Conservation (phyloP, 2,113 vertebrate genomes). For the Trichechus manatus region DNA sequence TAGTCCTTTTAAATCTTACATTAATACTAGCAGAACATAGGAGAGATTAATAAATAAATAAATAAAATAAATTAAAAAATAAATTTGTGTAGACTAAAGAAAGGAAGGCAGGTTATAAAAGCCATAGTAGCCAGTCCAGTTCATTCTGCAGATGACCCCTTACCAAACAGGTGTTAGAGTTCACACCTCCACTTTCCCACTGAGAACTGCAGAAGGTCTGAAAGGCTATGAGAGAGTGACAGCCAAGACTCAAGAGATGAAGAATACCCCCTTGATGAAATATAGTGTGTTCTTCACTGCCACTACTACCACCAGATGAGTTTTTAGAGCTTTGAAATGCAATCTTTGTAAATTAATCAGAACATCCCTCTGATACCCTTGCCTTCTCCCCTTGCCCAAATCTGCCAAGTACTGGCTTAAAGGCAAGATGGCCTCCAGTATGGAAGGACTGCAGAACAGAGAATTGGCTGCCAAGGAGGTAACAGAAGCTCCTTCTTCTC, state of each 20-base stretch:
- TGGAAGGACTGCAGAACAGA: not conserved
- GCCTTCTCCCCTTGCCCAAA: not conserved
- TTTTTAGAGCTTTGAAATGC: constrained; percentile 66
- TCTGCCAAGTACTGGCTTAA: not conserved
- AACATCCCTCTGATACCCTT: not conserved
- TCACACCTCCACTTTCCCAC: not conserved
- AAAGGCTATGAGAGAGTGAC: not conserved
- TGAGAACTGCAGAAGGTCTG: not conserved
- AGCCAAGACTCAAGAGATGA: not conserved
- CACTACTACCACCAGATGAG: constrained; percentile 50
- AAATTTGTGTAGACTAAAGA: constrained; percentile 47
- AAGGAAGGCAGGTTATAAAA: constrained; percentile 65
- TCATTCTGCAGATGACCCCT: constrained; percentile 42
- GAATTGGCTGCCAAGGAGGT: not conserved
- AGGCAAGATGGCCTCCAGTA: not conserved
- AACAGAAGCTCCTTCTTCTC: not conserved
- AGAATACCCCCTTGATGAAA: not conserved
- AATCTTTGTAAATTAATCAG: constrained; percentile 58
- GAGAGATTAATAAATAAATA: constrained; percentile 23
- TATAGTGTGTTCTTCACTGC: constrained; percentile 51
- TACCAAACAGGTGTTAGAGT: not conserved
- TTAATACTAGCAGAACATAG: constrained; percentile 24
- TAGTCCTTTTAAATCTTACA: constrained; percentile 42
- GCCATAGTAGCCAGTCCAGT: constrained; percentile 65
- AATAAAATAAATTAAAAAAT: constrained; percentile 7